Evolutionary conservation across 1,140 invertebrate genomes (phyloP), one percentile per base, ranked within the genome.

Genomic region (Nylanderia fulva): DNA sequence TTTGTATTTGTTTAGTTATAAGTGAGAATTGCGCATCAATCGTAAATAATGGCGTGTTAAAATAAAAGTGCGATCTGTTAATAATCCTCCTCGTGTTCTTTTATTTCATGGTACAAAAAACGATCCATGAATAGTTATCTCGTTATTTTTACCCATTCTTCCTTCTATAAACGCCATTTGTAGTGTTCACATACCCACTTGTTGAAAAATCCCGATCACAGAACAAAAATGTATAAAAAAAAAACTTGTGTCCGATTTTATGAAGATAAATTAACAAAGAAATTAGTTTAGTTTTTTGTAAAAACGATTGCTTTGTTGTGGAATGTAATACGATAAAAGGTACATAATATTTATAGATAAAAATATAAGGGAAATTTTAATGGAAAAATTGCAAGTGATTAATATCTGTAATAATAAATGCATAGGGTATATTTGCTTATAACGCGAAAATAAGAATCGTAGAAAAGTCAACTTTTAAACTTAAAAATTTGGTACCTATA

Each of bases 21-120:
- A 24, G 42, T 52, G 21, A 68, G 61, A 36, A 27, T 36, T 54
- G 33, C 2, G 48, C 18, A 52, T 68, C n/a, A 66, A 24, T 33
- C n/a, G 18, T 63, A 64, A 77, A 64, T 54, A 36, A 66, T 66
- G 8, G 18, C 27, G 13, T 33, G 42, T 79, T 36, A 66, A 52
- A 79, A 79, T 52, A 79, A 66, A 79, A 68, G 18, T 54, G 13
- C 21, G 64, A 54, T 52, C 48, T 27, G 29, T 68, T 48, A 77
- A 68, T 24, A 52, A 66, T 36, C 1, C 2, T 68, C 24, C 21
- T 36, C 2, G 27, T 66, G 8, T 77, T 36, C 7, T 36, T 36
- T 66, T 24, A 33, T 77, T 77, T 66, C 0, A n/a, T 77, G 33
- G 48, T 33, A 66, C 29, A 36, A 64, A 29, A 18, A 77, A 45